phyloP scores from a whole-genome alignment of 92 coral and sea anemone genomes.

The Galaxea fascicularis region DNA sequence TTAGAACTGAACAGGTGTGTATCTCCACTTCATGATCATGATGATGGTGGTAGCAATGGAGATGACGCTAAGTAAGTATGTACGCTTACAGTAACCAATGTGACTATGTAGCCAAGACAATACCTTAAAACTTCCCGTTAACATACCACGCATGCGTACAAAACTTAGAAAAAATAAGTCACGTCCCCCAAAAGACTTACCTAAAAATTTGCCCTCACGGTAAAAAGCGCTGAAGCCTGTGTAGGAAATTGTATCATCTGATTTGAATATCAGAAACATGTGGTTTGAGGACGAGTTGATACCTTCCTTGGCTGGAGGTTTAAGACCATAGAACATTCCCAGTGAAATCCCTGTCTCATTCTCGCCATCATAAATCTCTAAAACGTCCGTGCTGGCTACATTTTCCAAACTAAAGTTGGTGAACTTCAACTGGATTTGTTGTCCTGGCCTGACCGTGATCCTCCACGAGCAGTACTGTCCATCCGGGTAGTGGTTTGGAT shows the following conservation, averaged over 20 bases:
- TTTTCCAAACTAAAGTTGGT: conserved; percentile 48
- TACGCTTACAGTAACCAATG: no score
- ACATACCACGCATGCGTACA: no score
- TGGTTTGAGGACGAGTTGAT: conserved; percentile 46
- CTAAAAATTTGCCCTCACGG: neutral
- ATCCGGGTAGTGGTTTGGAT: conserved; percentile 69
- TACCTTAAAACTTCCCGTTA: no score
- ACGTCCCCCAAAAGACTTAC: neutral
- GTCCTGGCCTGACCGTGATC: conserved; percentile 53
- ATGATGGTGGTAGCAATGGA: no score
- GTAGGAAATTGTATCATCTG: conserved; percentile 35
- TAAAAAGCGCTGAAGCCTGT: conserved; percentile 43
- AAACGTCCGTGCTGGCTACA: conserved; percentile 31
- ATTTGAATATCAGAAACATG: conserved; percentile 60
- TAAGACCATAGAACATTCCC: conserved; percentile 59
- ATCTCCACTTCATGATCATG: no score
- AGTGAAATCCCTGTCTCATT: conserved; percentile 33
- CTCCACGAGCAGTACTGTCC: conserved; percentile 86
- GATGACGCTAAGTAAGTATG: no score
- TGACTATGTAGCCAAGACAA: no score
- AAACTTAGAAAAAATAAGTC: no score
- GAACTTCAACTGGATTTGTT: conserved; percentile 54
- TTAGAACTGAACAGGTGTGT: no score
- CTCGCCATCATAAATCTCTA: conserved; percentile 57
- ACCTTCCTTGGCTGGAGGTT: conserved; percentile 46